A percentile compares a stretch with the other conserved stretches of the same genome.
phyloP scores from a whole-genome alignment of 1,140 invertebrate genomes.

The Cherax quadricarinatus region DNA sequence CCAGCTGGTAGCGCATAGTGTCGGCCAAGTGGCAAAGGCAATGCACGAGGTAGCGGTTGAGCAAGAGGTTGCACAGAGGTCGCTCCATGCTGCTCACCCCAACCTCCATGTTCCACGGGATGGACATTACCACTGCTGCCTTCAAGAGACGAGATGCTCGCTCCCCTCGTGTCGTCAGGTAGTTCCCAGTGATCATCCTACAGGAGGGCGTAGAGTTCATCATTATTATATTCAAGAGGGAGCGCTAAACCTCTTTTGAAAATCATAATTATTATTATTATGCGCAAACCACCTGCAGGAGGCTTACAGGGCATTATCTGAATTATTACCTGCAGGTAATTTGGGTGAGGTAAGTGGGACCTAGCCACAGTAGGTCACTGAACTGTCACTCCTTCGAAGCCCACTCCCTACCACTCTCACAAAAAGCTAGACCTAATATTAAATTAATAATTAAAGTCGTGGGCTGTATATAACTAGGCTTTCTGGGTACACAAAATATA shows the following conservation, averaged over 20 bases:
- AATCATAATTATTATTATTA: no score
- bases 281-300: no score
- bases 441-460: background rate
- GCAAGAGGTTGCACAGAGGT: slow-evolving; percentile 84
- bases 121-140: slow-evolving; percentile 88
- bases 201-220: slow-evolving; percentile 24
- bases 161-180: slow-evolving; percentile 82
- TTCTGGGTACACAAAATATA: no score
- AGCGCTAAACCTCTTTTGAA: no score
- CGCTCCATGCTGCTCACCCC: slow-evolving; percentile 86
- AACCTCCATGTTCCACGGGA: slow-evolving; percentile 88
- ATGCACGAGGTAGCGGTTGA: slow-evolving; percentile 86
- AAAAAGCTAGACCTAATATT: no score
- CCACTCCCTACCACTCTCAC: no score
- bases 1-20: slow-evolving; percentile 51
- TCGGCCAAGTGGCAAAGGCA: slow-evolving; percentile 81
- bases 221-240: background rate
- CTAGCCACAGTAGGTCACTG: no score
- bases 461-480: no score
- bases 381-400: no score
- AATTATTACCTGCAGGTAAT: no score
- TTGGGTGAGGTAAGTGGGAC: no score
- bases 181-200: slow-evolving; percentile 86
- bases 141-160: slow-evolving; percentile 80
- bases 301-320: no score